These are phyloP conservation scores for Amphipoea lucens DNA, from an alignment of 2,888 invertebrate species.

Conservation along the genomic window DNA sequence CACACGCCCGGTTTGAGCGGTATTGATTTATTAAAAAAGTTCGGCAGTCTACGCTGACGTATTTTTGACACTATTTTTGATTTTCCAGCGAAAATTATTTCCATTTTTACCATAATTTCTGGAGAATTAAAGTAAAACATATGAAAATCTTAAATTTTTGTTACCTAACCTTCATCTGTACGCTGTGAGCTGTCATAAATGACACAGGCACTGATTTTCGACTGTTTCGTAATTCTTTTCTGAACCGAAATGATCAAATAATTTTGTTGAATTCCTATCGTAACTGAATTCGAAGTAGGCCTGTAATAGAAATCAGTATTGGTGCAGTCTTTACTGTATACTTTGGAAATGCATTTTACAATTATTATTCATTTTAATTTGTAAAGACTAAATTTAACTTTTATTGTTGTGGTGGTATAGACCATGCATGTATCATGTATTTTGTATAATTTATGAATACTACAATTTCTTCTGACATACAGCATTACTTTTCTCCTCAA, in stretches of 20 bases:
- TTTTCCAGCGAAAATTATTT: neutral
- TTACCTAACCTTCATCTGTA: conserved; percentile 73
- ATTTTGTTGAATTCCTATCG: conserved; percentile 1
- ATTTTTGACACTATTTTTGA: neutral
- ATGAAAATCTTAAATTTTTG: conserved; percentile 60
- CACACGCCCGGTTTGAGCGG: conserved; percentile 43
- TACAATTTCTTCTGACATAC: neutral
- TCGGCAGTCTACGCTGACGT: conserved; percentile 22
- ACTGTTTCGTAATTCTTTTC: conserved; percentile 60
- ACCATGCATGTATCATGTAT: neutral
- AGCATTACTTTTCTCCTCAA: neutral
- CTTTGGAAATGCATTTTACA: neutral
- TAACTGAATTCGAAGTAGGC: neutral
- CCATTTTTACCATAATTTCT: neutral
- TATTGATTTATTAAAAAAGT: conserved; percentile 52
- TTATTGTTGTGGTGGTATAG: neutral
- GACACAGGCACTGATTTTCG: conserved; percentile 76
- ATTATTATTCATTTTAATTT: neutral
- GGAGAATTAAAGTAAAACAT: conserved; percentile 21
- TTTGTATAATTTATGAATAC: too few relatives aligned
- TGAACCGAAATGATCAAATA: neutral
- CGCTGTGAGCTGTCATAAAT: conserved; percentile 56
- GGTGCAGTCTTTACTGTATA: too few relatives aligned
- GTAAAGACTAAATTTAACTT: neutral
- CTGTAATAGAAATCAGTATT: neutral